Evolutionary conservation across 2,888 invertebrate species (phyloP), one percentile per base, ranked within the genome.

Genomic region (Drosophila fulvimacula): DNA sequence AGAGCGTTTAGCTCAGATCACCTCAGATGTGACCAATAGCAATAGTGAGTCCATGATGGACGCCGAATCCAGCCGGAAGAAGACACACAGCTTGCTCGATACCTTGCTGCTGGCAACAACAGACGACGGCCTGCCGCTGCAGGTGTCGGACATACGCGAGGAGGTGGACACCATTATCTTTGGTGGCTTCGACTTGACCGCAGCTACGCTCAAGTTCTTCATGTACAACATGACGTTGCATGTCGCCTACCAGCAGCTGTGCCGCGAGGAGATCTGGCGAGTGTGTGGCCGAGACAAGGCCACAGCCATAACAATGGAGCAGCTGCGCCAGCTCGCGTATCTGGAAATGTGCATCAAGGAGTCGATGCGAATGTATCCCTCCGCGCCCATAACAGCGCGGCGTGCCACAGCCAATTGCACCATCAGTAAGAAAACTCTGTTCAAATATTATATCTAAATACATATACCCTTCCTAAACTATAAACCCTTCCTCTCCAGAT

Each of bases 341-440:
- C 39, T 90, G 24, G 89, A 90, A n/a, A 87, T 87, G 79, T 83
- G 91, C 19, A 64, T 90, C 6, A 90, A 91, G 63, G 89, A 90
- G 64, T 68, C 90, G 0, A 42, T 90, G 32, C 69, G 89, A 5
- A 15, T 90, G 53, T 89, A 81, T 72, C 85, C 89, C 11, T 75
- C 90, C 7, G 90, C 67, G 5, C 91, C 91, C 1, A 30, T 90
- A 6, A 58, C 61, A 0, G 67, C 70, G 3, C 58, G 85, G 9
- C 63, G 69, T 1, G 85, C 85, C 17, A 80, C 73, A 1, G 62
- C 82, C 19, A 68, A 89, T 34, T 84, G 77, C 30, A 66, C 53
- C 24, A 87, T 85, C 6, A 87, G 85, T 85, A 44, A 76, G 81
- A 27, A 6, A 11, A 24, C 0, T 0, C 27, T 0, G 13, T 2